Percentiles rank a stretch among this genome's conserved stretches.
Evolutionary conservation across 1,140 invertebrate species (phyloP).

Genomic region (Anoplophora glabripennis): DNA sequence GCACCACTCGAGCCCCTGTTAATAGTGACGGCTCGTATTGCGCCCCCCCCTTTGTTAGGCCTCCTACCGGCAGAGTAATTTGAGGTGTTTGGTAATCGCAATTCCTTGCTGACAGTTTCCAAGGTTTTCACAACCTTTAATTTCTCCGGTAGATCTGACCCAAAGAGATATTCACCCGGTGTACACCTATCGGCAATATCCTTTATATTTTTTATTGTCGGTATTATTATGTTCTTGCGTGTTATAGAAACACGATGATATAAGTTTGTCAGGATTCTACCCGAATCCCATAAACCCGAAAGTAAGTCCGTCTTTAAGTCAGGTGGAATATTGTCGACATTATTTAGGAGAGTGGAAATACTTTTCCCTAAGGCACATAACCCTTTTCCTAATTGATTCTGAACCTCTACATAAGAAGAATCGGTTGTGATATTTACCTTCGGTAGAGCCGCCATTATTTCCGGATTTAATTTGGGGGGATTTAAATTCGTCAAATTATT

Average conservation of each 20-base stretch:
- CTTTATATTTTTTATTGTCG: not conserved
- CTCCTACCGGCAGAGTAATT: not conserved
- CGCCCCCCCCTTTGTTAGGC: not conserved
- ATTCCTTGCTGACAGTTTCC: conserved; percentile 5
- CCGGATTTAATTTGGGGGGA: not conserved
- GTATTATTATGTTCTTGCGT: not conserved
- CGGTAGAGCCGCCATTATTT: not conserved
- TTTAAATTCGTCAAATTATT: not conserved
- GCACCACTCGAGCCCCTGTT: not conserved
- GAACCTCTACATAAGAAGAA: not conserved
- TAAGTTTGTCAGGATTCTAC: not conserved
- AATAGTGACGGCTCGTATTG: not conserved
- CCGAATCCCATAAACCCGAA: not conserved
- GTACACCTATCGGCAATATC: not conserved
- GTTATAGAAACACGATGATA: conserved; percentile 1
- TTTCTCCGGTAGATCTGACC: conserved; percentile 1
- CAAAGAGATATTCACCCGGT: not conserved
- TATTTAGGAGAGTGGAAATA: not conserved
- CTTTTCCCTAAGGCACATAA: conserved; percentile 2
- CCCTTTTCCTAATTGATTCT: conserved; percentile 1
- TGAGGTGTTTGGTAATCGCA: not conserved
- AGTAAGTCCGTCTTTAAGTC: not conserved
- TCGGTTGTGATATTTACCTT: not conserved
- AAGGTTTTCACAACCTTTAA: not conserved
- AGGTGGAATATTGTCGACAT: not conserved